Percentiles rank a stretch among this genome's conserved stretches.
Evolutionary conservation across 2,888 invertebrate genomes (phyloP).

Genomic region (Drosophila bunnanda): DNA sequence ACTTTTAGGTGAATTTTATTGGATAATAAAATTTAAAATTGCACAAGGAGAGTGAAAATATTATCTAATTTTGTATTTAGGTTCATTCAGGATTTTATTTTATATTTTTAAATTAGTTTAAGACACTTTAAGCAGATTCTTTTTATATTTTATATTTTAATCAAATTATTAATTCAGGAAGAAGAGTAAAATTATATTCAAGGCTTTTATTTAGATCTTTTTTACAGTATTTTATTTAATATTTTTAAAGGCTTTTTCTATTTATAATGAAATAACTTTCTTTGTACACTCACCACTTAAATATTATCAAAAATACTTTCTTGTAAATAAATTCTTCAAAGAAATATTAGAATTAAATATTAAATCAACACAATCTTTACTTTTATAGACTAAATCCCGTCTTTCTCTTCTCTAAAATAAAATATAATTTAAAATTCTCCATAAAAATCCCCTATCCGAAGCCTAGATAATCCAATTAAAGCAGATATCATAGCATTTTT

Average conservation of each 20-base stretch:
- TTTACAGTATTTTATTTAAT: too few species aligned
- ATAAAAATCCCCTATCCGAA: not conserved
- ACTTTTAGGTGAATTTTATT: not conserved
- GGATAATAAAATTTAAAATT: not conserved
- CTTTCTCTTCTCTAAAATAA: not conserved
- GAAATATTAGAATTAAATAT: not conserved
- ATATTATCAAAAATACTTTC: not conserved
- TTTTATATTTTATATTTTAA: too few species aligned
- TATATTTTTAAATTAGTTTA: not conserved
- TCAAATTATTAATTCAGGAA: too few species aligned
- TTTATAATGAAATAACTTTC: too few species aligned
- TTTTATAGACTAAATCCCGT: not conserved
- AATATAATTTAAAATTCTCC: too few species aligned
- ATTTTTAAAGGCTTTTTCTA: too few species aligned
- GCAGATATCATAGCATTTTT: slow-evolving; percentile 10
- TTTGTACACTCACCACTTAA: too few species aligned
- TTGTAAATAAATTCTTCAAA: not conserved
- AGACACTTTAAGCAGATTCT: too few species aligned
- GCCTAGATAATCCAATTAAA: slow-evolving; percentile 34
- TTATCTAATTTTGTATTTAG: not conserved
- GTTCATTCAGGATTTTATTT: not conserved
- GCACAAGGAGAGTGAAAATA: not conserved
- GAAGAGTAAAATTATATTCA: too few species aligned
- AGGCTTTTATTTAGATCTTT: too few species aligned
- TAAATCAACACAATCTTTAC: not conserved